A percentile compares a stretch with the other conserved stretches of the same genome.
Evolutionary conservation across 2,888 invertebrate genomes (phyloP).

Genomic region (Opisthograptis luteolata): DNA sequence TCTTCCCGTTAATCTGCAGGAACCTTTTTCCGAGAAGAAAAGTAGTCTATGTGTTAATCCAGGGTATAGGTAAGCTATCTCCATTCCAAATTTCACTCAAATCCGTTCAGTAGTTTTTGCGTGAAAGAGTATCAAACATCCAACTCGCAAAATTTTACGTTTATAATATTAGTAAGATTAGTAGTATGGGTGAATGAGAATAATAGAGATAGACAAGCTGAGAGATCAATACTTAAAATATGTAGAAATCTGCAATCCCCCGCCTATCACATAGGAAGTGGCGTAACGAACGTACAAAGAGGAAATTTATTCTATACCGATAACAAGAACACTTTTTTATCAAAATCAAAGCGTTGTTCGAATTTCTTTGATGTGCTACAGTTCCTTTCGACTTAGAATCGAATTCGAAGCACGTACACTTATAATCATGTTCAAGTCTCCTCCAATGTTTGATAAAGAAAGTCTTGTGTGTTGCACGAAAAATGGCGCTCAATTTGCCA

Average conservation of each 20-base stretch:
- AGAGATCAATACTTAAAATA: background rate
- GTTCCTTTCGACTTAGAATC: slow-evolving; percentile 60
- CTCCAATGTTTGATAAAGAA: slow-evolving; percentile 81
- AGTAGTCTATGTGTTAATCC: too few relatives aligned
- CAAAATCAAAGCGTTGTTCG: slow-evolving; percentile 73
- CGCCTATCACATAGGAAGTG: slow-evolving; percentile 47
- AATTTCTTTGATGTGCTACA: slow-evolving; percentile 74
- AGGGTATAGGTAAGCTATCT: too few relatives aligned
- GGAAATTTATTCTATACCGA: slow-evolving; percentile 60
- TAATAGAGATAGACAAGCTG: background rate
- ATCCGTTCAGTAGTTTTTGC: too few relatives aligned
- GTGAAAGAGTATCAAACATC: too few relatives aligned
- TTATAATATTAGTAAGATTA: too few relatives aligned
- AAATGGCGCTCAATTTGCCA: slow-evolving; percentile 67
- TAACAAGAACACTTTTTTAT: slow-evolving; percentile 75
- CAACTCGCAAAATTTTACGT: too few relatives aligned
- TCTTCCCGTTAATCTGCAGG: too few relatives aligned
- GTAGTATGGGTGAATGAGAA: too few relatives aligned
- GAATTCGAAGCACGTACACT: slow-evolving; percentile 77
- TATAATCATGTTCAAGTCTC: slow-evolving; percentile 80
- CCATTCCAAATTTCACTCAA: too few relatives aligned
- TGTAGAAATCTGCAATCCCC: slow-evolving; percentile 7
- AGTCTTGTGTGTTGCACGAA: slow-evolving; percentile 70
- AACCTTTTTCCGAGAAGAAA: too few relatives aligned
- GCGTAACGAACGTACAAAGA: slow-evolving; percentile 53